phyloP scores from a whole-genome alignment of 2,797 vertebrate genomes.

The Cichlasoma orientale region DNA sequence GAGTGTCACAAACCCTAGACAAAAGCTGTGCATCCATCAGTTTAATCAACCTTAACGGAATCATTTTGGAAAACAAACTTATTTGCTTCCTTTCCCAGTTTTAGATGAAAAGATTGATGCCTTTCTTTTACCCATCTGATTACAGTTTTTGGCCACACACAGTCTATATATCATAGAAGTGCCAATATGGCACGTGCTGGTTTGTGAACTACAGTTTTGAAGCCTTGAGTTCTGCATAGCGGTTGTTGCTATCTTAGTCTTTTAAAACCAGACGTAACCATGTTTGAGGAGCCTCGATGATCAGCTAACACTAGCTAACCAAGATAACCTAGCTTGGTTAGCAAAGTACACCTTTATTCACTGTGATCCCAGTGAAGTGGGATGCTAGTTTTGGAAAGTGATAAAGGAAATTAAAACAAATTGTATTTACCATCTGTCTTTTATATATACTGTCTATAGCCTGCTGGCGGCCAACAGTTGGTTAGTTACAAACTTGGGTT shows the following conservation, averaged over 20 bases:
- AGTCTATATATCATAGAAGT: not conserved
- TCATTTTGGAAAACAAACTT: not conserved
- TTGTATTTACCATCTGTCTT: not conserved
- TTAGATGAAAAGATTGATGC: not conserved
- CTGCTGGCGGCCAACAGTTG: fast-evolving
- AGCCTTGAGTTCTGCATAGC: not conserved
- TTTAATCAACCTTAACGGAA: slow-evolving; percentile 2
- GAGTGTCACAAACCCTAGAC: not conserved
- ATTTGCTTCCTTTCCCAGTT: not conserved
- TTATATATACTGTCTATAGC: not conserved
- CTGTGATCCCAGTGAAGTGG: not conserved
- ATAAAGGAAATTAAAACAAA: not conserved
- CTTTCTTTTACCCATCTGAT: not conserved
- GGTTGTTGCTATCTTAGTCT: not conserved
- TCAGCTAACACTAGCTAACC: not conserved
- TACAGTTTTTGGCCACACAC: not conserved
- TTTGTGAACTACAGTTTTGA: not conserved
- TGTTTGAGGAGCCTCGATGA: not conserved
- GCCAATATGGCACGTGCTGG: not conserved
- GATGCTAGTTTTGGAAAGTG: not conserved
- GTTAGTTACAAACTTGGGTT: not conserved
- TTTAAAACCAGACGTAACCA: not conserved
- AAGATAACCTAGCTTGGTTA: not conserved
- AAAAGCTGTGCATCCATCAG: not conserved
- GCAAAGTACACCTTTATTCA: not conserved